Base-by-base conservation (phyloP, 92 coral and sea anemone genomes). In the Umimayanthus kanabou region DNA sequence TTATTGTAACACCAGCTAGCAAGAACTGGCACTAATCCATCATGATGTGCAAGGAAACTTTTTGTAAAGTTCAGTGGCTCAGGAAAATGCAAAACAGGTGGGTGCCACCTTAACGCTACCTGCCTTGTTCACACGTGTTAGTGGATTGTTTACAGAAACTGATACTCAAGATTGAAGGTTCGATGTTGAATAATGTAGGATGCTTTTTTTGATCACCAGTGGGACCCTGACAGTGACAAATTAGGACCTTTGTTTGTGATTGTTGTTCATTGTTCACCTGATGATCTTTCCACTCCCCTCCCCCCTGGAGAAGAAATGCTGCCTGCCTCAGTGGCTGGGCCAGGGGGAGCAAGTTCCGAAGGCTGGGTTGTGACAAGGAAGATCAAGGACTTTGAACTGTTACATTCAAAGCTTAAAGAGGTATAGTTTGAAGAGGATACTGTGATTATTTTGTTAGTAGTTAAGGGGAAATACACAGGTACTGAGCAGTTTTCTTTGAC, bases 361-460 rank as follows among this genome's bases (percentile, higher is more conserved):
- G 99, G 99, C 55, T 96, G 99, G 99, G 96, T 96, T 39, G 93
- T 96, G 4, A 94, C 99, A 53, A 53, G 58, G 58, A 53, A 53
- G 20, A 53, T 53, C 58, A 95, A 91, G 77, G 99, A 96, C 81
- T 96, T 96, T 89, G 95, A 95, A 93, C 91, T 88, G 78, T 93
- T 96, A 28, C 99, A 96, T 81, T 70, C 96, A 43, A 96, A 96
- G 75, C 95, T 96, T 42, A 96, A 96, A 88, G 99, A 96, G 98
- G 99, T 96, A 90, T 15, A 9, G 16, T 6, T 15, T 78, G 18
- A 33, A 4, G 15, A 10, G 30, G 16, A 72, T 8, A 33, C n/a
- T 25, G n/a, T 8, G 8, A 9, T 29, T 16, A 11, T 28, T 9
- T 29, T 72, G 39, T 72, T 72, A 29, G 40, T 9, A 72, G 76